Evolutionary conservation across 2,888 invertebrate genomes (phyloP).

Genomic region (Netelia virgata): DNA sequence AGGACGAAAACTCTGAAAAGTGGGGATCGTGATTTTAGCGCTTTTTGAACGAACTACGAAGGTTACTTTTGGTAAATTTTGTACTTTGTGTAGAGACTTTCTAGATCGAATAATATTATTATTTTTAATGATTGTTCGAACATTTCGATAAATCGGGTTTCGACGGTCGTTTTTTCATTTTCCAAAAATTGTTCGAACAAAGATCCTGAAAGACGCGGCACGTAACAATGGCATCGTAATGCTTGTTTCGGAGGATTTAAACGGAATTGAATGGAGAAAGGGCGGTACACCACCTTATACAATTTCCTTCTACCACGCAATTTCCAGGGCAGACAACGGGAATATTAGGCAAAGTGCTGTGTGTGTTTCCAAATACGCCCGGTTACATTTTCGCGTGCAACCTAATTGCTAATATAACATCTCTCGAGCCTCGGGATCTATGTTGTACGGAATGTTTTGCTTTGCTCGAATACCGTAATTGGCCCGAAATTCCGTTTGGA

Average conservation of each 20-base stretch:
- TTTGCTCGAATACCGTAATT: constrained; percentile 31
- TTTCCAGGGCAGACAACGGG: constrained; percentile 24
- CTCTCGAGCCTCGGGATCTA: constrained; percentile 47
- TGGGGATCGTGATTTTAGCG: too few species aligned
- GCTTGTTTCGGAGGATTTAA: constrained; percentile 31
- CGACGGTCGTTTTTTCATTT: too few species aligned
- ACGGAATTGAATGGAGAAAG: constrained; percentile 22
- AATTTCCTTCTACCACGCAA: not conserved
- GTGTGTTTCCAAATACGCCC: constrained; percentile 36
- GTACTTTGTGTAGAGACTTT: too few species aligned
- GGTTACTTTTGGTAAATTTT: too few species aligned
- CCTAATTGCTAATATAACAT: constrained; percentile 63
- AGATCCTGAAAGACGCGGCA: constrained; percentile 26
- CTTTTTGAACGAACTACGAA: too few species aligned
- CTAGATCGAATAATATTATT: too few species aligned
- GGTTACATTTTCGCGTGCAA: constrained; percentile 36
- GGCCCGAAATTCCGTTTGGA: constrained; percentile 38
- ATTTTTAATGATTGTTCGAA: too few species aligned
- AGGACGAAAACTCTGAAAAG: too few species aligned
- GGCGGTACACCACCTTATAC: not conserved
- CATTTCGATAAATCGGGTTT: too few species aligned
- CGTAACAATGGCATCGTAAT: constrained; percentile 49
- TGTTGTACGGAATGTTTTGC: constrained; percentile 49
- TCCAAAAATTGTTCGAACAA: constrained; percentile 13
- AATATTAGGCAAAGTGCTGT: constrained; percentile 44